Conservation (phyloP, 2,113 vertebrate genomes). For the Phalacrocorax pelagicus region DNA sequence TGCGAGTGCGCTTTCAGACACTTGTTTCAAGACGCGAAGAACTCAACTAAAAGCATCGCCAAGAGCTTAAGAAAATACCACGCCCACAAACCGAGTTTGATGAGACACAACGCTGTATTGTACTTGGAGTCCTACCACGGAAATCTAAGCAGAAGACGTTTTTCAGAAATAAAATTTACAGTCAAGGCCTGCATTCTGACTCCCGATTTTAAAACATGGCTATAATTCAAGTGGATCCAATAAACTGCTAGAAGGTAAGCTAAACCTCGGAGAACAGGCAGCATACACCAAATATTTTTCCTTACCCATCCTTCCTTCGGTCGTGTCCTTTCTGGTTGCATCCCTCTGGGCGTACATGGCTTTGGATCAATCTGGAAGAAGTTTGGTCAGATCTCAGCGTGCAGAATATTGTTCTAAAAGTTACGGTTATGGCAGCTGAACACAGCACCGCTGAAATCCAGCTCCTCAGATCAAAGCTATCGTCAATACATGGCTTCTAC, state of each 20-base stretch:
- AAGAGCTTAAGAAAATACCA: neutral
- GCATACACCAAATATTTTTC: neutral
- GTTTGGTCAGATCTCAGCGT: neutral
- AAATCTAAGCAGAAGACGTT: neutral
- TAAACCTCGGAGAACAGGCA: neutral
- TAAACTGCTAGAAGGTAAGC: neutral
- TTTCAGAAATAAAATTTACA: neutral
- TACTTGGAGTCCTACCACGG: neutral
- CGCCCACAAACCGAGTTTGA: neutral
- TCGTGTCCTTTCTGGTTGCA: slow-evolving; percentile 95
- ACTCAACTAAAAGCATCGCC: neutral
- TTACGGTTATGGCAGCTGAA: neutral
- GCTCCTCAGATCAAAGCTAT: neutral
- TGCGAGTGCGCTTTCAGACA: neutral
- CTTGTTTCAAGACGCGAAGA: neutral
- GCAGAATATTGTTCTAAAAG: neutral
- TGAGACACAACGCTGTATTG: neutral
- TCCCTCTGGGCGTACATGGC: slow-evolving; percentile 97
- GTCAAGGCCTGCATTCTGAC: neutral
- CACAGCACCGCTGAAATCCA: neutral
- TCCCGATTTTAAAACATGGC: neutral
- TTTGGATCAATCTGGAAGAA: slow-evolving; percentile 94
- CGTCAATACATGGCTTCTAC: neutral
- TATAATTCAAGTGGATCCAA: neutral
- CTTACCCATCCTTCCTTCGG: slow-evolving; percentile 98